Evolutionary conservation across 2,113 vertebrate species (phyloP), one percentile per base, ranked within the genome.

Genomic region (Scomber scombrus): DNA sequence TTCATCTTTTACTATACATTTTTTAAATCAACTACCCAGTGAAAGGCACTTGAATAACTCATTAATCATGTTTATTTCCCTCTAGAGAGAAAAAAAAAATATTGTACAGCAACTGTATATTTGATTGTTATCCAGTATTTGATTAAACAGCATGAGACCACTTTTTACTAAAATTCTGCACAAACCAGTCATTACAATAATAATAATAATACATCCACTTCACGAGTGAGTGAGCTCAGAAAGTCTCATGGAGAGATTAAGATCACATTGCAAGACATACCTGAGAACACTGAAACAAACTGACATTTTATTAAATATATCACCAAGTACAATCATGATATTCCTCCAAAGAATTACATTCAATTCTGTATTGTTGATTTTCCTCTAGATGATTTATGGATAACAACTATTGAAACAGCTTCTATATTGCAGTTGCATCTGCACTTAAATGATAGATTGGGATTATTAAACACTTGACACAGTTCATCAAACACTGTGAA

Each of bases 381-480:
- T 40, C 11, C 3, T 64, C 29, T 5, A 54, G 1, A 21, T 52
- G 21, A 54, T 60, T 52, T 10, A 54, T 71, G 18, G 55, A 18
- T 31, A 63, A 29, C 43, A 3, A 14, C 18, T 3, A 40, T 51
- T 54, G 8, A 29, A 3, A 18, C 21, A 2, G 23, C 49, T 56
- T 40, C 23, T 68, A 26, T 21, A 16, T 15, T 19, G 54, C 26
- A 58, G 10, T 43, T 60, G 26, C 21, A 8, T 40, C 72, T 57
- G 16, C 56, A 69, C 43, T 63, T 31, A 21, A 23, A 64, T 70
- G 43, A 63, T 49, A 68, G 40, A 69, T 55, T 23, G 55, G n/a
- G 11, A 66, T 62, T 63, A 69, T 21, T 72, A 55, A 78, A 71
- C 18, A 14, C 18, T 29, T 40, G 23, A 74, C 49, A 75, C 34